Percentiles rank a stretch among this genome's conserved stretches.
phyloP scores from a whole-genome alignment of 2,113 vertebrate species.

The Gobius niger region DNA sequence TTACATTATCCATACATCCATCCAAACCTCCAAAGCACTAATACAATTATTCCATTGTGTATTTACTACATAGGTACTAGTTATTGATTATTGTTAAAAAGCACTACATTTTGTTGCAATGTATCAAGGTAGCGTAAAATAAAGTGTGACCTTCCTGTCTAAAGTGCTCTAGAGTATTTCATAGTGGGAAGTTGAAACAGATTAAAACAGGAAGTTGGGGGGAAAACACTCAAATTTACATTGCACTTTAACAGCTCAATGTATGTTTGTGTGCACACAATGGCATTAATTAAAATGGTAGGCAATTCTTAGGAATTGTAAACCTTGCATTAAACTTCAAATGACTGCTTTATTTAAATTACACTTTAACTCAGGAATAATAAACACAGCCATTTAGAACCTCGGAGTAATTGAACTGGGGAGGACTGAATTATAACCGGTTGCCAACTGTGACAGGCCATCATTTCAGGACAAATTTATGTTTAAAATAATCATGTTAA shows the following conservation, averaged over 20 bases:
- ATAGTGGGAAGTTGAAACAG: no score
- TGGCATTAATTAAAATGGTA: not conserved
- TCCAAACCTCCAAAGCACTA: no score
- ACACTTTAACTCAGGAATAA: not conserved
- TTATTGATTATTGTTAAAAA: no score
- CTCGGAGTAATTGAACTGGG: not conserved
- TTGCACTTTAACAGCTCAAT: not conserved
- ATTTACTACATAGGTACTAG: no score
- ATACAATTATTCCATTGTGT: no score
- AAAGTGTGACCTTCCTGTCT: no score
- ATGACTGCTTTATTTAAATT: conserved; percentile 3
- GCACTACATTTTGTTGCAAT: no score
- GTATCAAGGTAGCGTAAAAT: no score
- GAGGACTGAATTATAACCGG: conserved; percentile 6
- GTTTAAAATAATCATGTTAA: conserved; percentile 8
- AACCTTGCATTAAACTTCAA: not conserved
- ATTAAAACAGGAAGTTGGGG: no score
- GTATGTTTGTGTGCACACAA: not conserved
- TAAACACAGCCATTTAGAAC: not conserved
- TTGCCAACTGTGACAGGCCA: conserved; percentile 9
- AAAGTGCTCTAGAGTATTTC: no score
- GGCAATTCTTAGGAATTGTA: not conserved
- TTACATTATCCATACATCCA: no score
- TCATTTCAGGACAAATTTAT: conserved; percentile 5
- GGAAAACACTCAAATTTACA: no score